Base-by-base conservation (phyloP, 2,888 invertebrate genomes). In the Plebejus melissa region DNA sequence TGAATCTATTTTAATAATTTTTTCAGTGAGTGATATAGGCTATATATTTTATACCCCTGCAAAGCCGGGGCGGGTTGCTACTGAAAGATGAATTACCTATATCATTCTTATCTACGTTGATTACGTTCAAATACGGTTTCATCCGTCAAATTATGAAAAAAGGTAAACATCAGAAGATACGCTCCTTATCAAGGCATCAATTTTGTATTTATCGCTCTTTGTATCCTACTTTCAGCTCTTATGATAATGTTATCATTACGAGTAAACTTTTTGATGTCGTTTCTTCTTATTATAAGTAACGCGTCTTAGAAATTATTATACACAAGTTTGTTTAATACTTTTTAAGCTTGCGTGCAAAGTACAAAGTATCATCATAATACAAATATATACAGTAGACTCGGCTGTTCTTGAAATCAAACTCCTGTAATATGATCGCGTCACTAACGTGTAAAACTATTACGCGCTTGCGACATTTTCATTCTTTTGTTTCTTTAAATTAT, bases 271-370 rank as follows among this genome's bases (percentile, higher is more conserved):
- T 36, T 65, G 32, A 65, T 65, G 65, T 65, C 65, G 5, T 36
- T 65, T 65, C 60, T 65, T 65, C 32, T 32, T 36, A 65, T 22
- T 22, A 22, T 22, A 22, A 32, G 32, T 36, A 65, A 65, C 32
- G 32, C 65, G 32, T 16, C 65, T 65, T 65, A 65, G 32, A 36
- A 65, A 65, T 32, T 65, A 36, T 65, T 36, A 32, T 36, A 36
- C 65, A 65, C 36, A 65, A 65, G 65, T 65, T 65, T 65, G 36
- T 65, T 65, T 65, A 65, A 65, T 65, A 65, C 36, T 65, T 65
- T 65, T 65, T 36, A 65, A 65, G 65, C 65, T 36, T 32, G 13
- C 65, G 6, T 65, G 4, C 13, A 65, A 65, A 65, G 65, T 65
- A 36, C 65, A 65, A 65, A 32, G 65, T 65, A 36, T 32, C 65